Evolutionary conservation across 2,888 invertebrate genomes (phyloP).

Genomic region (Acleris sparsana): DNA sequence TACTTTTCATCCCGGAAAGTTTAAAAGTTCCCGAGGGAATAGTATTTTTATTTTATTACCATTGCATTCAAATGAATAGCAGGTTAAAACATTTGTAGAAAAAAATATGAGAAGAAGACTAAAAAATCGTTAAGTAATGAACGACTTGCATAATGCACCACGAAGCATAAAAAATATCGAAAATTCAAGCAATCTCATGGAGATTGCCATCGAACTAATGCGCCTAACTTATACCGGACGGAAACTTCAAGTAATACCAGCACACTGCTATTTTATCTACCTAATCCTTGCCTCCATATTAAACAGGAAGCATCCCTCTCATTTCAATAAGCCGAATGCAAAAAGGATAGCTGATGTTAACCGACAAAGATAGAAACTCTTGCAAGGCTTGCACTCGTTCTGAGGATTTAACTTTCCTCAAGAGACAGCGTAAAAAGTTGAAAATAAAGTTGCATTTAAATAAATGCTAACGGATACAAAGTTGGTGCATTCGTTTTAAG

Average conservation of each 20-base stretch:
- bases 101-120: not conserved
- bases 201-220: conserved; percentile 19
- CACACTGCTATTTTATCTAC: not conserved
- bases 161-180: not conserved
- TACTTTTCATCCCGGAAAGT: too few species aligned
- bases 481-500: conserved; percentile 33
- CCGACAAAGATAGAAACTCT: not conserved
- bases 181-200: not conserved
- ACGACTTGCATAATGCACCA: not conserved
- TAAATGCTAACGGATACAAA: conserved; percentile 36
- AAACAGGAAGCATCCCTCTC: not conserved
- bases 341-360: not conserved
- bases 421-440: conserved; percentile 19
- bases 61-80: too few species aligned
- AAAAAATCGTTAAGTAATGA: not conserved
- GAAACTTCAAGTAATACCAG: not conserved
- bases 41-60: too few species aligned
- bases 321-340: not conserved
- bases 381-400: not conserved
- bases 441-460: conserved; percentile 35
- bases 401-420: conserved; percentile 21
- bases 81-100: not conserved
- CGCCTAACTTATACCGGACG: not conserved
- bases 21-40: too few species aligned
- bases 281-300: not conserved